phyloP scores from a whole-genome alignment of 2,113 vertebrate genomes.

The Haplotaxodon microlepis region DNA sequence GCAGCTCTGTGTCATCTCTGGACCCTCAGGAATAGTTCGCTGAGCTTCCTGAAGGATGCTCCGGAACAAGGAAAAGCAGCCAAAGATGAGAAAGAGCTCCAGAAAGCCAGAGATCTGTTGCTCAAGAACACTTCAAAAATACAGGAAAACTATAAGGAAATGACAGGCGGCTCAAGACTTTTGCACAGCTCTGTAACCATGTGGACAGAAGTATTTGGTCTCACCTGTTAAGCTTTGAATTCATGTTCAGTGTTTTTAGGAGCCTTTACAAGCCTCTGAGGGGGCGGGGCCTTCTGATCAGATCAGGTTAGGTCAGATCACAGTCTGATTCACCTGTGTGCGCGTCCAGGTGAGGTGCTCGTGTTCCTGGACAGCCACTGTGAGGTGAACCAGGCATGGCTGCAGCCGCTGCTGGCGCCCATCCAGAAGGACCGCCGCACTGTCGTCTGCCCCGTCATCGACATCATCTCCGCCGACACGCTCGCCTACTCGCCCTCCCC shows the following conservation, averaged over 20 bases:
- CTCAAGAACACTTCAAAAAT: background rate
- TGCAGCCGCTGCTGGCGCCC: constrained; percentile 82
- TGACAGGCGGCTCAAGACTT: background rate
- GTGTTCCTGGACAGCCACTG: constrained; percentile 98
- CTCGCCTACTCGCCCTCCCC: constrained; percentile 90
- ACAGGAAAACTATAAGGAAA: background rate
- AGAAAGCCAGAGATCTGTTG: background rate
- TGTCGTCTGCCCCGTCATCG: constrained; percentile 93
- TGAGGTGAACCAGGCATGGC: constrained; percentile 88
- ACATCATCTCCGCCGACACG: constrained; percentile 95
- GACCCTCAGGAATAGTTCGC: background rate
- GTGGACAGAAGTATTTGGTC: background rate
- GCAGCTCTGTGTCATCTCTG: background rate
- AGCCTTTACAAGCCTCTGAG: background rate
- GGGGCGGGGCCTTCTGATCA: background rate
- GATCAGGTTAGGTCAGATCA: background rate
- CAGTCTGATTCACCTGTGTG: background rate
- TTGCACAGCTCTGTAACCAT: background rate
- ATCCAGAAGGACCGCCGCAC: constrained; percentile 73
- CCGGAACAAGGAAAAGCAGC: background rate
- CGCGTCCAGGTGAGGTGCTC: constrained; percentile 81
- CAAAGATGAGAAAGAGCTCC: background rate
- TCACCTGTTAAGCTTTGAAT: background rate
- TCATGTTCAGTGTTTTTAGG: background rate
- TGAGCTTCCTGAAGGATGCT: background rate